A percentile compares a stretch with the other conserved stretches of the same genome.
Evolutionary conservation across 1,140 invertebrate genomes (phyloP).

Genomic region (Drosophila arawakana): DNA sequence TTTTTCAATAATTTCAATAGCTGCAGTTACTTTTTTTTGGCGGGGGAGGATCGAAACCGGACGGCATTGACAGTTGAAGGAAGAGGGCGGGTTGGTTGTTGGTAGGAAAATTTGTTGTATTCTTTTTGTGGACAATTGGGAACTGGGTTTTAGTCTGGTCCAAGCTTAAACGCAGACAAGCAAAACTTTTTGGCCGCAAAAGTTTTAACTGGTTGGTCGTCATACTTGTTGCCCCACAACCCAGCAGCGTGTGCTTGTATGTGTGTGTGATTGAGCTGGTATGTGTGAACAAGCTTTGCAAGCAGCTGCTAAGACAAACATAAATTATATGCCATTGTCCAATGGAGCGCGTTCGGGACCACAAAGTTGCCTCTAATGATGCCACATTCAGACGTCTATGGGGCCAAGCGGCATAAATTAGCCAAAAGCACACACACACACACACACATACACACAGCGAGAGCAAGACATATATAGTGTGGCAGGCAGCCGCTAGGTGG

Average conservation of each 20-base stretch:
- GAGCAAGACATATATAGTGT: background rate
- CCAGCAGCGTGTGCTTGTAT: background rate
- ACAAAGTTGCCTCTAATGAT: slow-evolving; percentile 78
- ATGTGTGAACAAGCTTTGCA: slow-evolving; percentile 28
- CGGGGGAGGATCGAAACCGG: slow-evolving; percentile 12
- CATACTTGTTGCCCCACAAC: slow-evolving; percentile 49
- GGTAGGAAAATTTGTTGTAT: slow-evolving; percentile 7
- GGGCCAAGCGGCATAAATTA: slow-evolving; percentile 71
- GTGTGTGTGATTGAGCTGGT: slow-evolving; percentile 10
- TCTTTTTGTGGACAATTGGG: slow-evolving; percentile 40
- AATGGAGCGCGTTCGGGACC: slow-evolving; percentile 60
- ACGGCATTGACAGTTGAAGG: slow-evolving; percentile 47
- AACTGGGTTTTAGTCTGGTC: slow-evolving; percentile 48
- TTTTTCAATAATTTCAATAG: slow-evolving; percentile 41
- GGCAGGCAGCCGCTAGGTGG: slow-evolving; percentile 52
- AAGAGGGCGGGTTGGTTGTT: too few species aligned
- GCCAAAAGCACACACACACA: slow-evolving; percentile 53
- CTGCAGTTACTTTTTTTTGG: slow-evolving; percentile 14
- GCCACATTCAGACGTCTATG: slow-evolving; percentile 68
- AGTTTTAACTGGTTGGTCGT: slow-evolving; percentile 73
- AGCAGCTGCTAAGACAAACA: slow-evolving; percentile 81
- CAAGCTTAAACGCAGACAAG: slow-evolving; percentile 78
- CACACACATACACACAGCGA: background rate
- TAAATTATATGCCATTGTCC: slow-evolving; percentile 82
- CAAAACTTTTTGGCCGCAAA: slow-evolving; percentile 72